Conservation (phyloP, 2,797 vertebrate species). For the Carcharodon carcharias region DNA sequence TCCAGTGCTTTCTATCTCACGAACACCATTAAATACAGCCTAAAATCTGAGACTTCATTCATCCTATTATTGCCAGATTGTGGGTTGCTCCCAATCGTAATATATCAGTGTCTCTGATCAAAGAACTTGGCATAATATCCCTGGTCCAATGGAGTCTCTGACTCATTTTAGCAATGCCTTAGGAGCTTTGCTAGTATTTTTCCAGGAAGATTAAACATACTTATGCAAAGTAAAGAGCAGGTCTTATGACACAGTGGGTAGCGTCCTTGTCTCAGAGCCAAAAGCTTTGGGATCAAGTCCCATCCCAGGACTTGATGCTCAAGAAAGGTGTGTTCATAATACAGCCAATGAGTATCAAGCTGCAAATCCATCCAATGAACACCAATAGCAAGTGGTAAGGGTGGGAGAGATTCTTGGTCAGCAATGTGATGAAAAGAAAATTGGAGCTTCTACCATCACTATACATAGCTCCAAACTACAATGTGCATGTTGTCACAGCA, state of each 20-base stretch:
- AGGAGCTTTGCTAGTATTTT: neutral
- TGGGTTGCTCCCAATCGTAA: neutral
- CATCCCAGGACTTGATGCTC: no score
- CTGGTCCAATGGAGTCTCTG: neutral
- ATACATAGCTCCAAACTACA: no score
- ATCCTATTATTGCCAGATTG: neutral
- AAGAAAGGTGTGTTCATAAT: no score
- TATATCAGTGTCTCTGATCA: neutral
- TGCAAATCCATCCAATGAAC: no score
- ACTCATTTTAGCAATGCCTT: neutral
- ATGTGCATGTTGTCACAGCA: no score
- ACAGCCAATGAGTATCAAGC: no score
- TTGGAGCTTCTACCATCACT: no score
- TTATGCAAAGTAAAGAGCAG: neutral
- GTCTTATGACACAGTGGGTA: neutral
- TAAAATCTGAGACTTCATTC: neutral
- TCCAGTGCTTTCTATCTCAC: neutral
- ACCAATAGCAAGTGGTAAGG: no score
- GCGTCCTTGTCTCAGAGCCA: neutral
- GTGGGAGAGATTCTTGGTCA: no score
- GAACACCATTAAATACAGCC: neutral
- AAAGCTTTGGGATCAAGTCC: neutral
- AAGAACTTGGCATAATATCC: no score
- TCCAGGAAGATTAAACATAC: neutral
- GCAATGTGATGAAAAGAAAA: no score